Base-by-base conservation (phyloP, 2,113 vertebrate genomes). In the Ardeotis arabs region DNA sequence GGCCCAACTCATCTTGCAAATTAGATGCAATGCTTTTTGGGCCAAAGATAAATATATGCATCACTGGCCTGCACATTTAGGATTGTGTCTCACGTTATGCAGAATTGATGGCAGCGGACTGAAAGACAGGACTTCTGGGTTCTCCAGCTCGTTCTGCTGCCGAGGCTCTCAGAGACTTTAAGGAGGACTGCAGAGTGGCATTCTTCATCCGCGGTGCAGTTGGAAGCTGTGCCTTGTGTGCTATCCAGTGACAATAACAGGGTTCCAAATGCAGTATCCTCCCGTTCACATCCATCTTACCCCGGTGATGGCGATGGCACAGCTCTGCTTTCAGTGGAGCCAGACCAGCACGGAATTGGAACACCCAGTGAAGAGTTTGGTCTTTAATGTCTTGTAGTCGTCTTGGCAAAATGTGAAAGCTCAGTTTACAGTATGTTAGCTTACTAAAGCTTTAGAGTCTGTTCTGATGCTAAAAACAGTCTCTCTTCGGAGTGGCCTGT, bases 181-280 rank as follows among this genome's bases (percentile, higher is more conserved):
- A 8, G 5, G 29, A 19, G 3, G 5, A 20, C 7, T 60, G 44
- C 39, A 8, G 33, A 28, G 49, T 9, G 33, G 17, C 53, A 0
- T 56, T 70, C 55, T 29, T 39, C 39, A 6, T 27, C 14, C 3
- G 28, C 2, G 29, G 20, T 28, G 70, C 45, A 1, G 27, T 9
- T 3, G 1, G 68, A 19, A 60, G 49, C 60, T 3, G 5, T 17
- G 27, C 5, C 1, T 8, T 25, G 9, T 50, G 33, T 19, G 7
- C 20, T 14, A 2, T 2, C 20, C 41, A 11, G 31, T 11, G 52
- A 52, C 55, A 7, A 2, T 19, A 29, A 35, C 25, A 63, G 52
- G 37, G 18, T 59, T 87, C 67, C 74, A 55, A 63, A 70, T 17
- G 44, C 49, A 52, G 0, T 39, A 21, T 28, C 25, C 68, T 69